Conservation (phyloP, 2,888 invertebrate genomes). For the Drosophila borealis region DNA sequence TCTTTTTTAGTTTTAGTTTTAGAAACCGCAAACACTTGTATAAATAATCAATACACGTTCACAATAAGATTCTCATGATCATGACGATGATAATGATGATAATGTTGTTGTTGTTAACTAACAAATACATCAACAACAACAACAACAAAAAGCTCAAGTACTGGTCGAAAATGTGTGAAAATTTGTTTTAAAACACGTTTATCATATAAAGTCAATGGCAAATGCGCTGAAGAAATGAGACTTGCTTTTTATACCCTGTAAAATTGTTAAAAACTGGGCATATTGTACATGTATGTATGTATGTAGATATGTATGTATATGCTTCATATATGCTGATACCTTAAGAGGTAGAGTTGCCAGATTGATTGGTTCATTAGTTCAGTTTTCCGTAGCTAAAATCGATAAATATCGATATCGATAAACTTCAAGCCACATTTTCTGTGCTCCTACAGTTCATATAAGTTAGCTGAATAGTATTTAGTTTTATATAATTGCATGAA, state of each 20-base stretch:
- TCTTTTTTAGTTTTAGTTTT: slow-evolving; percentile 30
- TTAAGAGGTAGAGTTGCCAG: too few relatives aligned
- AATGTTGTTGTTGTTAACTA: slow-evolving; percentile 5
- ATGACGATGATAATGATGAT: slow-evolving; percentile 16
- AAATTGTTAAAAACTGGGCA: neutral
- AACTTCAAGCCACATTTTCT: too few relatives aligned
- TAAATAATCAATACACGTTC: slow-evolving; percentile 40
- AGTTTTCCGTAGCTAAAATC: too few relatives aligned
- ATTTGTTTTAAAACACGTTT: neutral
- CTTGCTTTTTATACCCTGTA: neutral
- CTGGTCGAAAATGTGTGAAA: slow-evolving; percentile 8
- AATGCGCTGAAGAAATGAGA: neutral
- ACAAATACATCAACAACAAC: slow-evolving; percentile 14
- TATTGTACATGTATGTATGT: neutral
- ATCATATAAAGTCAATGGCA: neutral
- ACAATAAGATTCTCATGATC: slow-evolving; percentile 22
- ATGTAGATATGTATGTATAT: neutral
- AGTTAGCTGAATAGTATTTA: too few relatives aligned
- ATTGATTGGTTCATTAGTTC: too few relatives aligned
- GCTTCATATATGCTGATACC: too few relatives aligned
- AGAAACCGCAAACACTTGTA: slow-evolving; percentile 50
- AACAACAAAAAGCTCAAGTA: neutral
- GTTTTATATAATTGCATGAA: too few relatives aligned
- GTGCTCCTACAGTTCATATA: too few relatives aligned
- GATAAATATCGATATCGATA: too few relatives aligned